Percentiles rank a stretch among this genome's conserved stretches.
Evolutionary conservation across 1,140 invertebrate genomes (phyloP).

Genomic region (Palaemon carinicauda): DNA sequence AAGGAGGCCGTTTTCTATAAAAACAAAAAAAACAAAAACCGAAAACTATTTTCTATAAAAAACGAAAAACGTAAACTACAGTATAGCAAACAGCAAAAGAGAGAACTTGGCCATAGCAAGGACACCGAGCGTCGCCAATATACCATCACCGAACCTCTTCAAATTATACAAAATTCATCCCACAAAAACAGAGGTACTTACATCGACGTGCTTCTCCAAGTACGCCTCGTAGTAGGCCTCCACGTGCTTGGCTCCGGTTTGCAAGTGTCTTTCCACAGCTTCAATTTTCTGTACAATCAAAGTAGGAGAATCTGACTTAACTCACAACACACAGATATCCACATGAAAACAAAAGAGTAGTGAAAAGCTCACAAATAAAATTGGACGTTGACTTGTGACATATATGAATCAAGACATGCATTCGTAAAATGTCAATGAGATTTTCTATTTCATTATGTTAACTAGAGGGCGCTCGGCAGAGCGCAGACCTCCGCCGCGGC

Average conservation of each 20-base stretch:
- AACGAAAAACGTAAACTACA: no score
- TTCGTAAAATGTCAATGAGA: no score
- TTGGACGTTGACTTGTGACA: neutral
- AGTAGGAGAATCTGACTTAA: slow-evolving; percentile 1
- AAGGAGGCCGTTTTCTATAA: no score
- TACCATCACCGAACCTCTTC: neutral
- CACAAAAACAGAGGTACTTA: slow-evolving; percentile 49
- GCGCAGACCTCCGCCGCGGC: no score
- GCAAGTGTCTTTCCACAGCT: slow-evolving; percentile 56
- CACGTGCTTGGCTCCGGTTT: slow-evolving; percentile 56
- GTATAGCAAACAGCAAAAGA: no score
- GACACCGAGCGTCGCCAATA: no score
- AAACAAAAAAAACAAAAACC: no score
- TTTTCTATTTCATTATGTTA: no score
- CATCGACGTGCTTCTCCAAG: slow-evolving; percentile 58
- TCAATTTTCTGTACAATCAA: slow-evolving; percentile 58
- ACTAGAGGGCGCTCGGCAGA: no score
- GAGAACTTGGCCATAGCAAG: no score
- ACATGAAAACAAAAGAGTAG: neutral
- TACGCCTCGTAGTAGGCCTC: slow-evolving; percentile 59
- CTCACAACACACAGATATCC: neutral
- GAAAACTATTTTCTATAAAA: no score
- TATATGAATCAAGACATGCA: neutral
- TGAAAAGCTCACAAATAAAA: neutral
- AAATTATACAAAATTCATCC: neutral